A percentile compares a stretch with the other conserved stretches of the same genome.
These are phyloP conservation scores for Capitulum mitella DNA, from an alignment of 2,888 invertebrate species.

Conservation along the genomic window DNA sequence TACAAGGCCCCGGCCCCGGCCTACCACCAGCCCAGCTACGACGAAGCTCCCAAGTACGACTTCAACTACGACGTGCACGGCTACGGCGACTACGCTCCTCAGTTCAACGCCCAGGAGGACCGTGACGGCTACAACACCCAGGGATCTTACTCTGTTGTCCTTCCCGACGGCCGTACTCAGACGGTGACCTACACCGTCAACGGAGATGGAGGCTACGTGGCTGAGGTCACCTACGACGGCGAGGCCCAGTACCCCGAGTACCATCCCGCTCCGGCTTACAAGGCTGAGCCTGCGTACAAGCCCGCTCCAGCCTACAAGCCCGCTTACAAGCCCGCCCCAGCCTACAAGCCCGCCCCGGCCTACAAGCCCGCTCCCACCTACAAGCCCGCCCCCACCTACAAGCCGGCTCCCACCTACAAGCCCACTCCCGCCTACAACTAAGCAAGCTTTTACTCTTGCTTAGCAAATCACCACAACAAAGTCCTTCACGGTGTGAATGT, in stretches of 20 bases:
- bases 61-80: not conserved
- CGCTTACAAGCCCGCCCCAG: not conserved
- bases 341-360: not conserved
- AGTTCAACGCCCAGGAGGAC: not conserved
- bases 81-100: not conserved
- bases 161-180: not conserved
- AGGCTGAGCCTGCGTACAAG: not conserved
- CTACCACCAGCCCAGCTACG: not conserved
- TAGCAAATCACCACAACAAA: too few species aligned
- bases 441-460: too few species aligned
- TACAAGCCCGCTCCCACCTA: not conserved
- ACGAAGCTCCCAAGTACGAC: not conserved
- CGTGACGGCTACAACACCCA: not conserved
- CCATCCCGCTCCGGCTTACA: not conserved
- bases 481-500: too few species aligned
- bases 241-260: not conserved
- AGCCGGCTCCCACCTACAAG: not conserved
- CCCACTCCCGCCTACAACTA: not conserved
- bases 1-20: not conserved
- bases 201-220: not conserved
- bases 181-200: not conserved
- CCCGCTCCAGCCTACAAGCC: not conserved
- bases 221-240: not conserved
- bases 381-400: not conserved
- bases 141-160: not conserved